These are phyloP conservation scores for Agriotes lineatus DNA, from an alignment of 2,888 invertebrate genomes.

Conservation along the genomic window DNA sequence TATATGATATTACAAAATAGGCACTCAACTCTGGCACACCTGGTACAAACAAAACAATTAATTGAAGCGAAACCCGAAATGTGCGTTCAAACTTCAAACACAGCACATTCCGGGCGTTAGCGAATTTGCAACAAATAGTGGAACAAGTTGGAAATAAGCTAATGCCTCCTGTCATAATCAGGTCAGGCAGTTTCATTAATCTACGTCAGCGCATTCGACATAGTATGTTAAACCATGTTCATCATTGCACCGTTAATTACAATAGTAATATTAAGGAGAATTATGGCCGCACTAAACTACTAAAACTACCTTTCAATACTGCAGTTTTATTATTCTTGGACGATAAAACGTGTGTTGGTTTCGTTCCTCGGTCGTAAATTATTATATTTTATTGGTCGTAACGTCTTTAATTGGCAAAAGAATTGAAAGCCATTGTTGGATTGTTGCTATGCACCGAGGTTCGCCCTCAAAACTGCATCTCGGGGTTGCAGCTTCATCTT, in stretches of 20 bases:
- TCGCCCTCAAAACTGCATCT: no score
- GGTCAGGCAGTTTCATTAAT: constrained; percentile 4
- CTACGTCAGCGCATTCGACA: not conserved
- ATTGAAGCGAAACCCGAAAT: no score
- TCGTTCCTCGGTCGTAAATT: constrained; percentile 13
- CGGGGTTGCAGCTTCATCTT: no score
- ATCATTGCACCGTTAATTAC: constrained; percentile 6
- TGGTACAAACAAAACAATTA: no score
- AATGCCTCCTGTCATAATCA: constrained; percentile 1
- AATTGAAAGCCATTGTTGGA: not conserved
- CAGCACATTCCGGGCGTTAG: not conserved
- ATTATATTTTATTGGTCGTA: constrained; percentile 6
- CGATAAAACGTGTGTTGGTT: not conserved
- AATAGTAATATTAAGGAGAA: not conserved
- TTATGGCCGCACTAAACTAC: not conserved
- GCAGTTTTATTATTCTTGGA: constrained; percentile 13
- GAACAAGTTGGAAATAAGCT: not conserved
- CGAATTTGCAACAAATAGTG: not conserved
- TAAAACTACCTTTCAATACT: constrained; percentile 1
- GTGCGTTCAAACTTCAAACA: no score
- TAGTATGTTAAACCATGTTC: not conserved
- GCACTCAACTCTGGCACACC: no score
- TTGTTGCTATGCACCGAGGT: not conserved
- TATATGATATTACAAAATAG: no score
- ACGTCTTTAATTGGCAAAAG: not conserved